These are phyloP conservation scores for Lypha dubia DNA, from an alignment of 2,888 invertebrate genomes.

Conservation along the genomic window DNA sequence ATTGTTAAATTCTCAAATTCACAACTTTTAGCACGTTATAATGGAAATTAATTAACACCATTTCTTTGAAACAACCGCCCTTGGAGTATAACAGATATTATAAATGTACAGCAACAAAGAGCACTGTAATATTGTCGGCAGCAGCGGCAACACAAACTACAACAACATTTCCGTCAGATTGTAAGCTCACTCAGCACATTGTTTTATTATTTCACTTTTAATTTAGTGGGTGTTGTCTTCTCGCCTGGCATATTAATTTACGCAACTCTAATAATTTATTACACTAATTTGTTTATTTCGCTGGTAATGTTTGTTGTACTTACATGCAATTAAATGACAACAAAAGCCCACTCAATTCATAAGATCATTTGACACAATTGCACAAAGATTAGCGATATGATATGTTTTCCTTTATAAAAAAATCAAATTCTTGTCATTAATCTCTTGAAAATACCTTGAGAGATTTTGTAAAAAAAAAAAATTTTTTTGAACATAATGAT, in stretches of 20 bases:
- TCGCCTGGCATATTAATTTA: constrained; percentile 75
- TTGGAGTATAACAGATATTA: constrained; percentile 60
- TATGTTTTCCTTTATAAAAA: neutral
- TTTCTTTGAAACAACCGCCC: constrained; percentile 74
- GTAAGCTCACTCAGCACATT: constrained; percentile 53
- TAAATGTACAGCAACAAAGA: constrained; percentile 43
- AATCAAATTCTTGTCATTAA: constrained; percentile 18
- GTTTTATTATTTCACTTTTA: constrained; percentile 78
- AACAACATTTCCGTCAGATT: constrained; percentile 16
- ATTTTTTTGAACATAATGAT: too few species aligned
- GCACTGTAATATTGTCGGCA: constrained; percentile 7
- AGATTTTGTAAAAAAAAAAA: neutral
- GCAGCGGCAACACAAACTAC: constrained; percentile 39
- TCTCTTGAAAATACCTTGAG: neutral
- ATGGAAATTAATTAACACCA: constrained; percentile 79
- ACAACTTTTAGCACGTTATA: constrained; percentile 78
- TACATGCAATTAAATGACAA: constrained; percentile 50
- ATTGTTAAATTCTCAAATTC: constrained; percentile 74
- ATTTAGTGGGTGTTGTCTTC: constrained; percentile 78
- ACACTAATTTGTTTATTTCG: constrained; percentile 73
- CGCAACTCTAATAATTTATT: constrained; percentile 76
- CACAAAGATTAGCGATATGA: neutral
- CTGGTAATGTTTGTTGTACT: constrained; percentile 52
- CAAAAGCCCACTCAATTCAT: constrained; percentile 16
- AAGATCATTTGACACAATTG: neutral